Base-by-base conservation (phyloP, 2,113 vertebrate species). In the Nasalis larvatus region DNA sequence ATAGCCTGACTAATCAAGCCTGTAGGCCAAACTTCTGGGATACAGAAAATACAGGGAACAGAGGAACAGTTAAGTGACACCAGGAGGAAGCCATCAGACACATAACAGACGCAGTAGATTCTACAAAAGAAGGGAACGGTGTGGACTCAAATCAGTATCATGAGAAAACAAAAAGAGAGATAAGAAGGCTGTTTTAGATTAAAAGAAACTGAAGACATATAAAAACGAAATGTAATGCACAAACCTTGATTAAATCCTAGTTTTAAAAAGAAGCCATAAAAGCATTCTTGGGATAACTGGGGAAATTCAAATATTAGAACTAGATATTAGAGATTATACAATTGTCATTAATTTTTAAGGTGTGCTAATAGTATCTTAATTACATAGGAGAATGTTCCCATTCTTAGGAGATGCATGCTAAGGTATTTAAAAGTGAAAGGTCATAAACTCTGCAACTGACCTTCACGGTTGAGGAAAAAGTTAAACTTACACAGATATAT, bases 231-330 rank as follows among this genome's bases (percentile, higher is more conserved):
- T 18, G 52, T 45, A 94, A 74, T 68, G 21, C 5, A 32, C 10
- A 85, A 81, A 92, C 7, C 27, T 94, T 91, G 87, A 78, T 95
- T 83, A 87, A 68, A 83, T 52, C 13, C 45, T 85, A 32, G 32
- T 68, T 35, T 60, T 60, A 60, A 60, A 60, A 60, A 35, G 13
- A 78, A 47, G 30, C 3, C 54, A 86, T 42, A 60, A 90, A 82
- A 54, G 14, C n/a, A 93, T 86, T 83, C 45, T 73, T 82, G n/a
- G 52, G 74, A 47, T 25, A 78, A 78, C 2, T 60, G 35, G 17
- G 10, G 42, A 92, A 93, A 95, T 93, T 96, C 85, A 92, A 90
- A 93, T 82, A 56, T 35, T 49, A n/a, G 35, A 92, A 82, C 49
- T 52, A 86, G 49, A 42, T 89, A 92, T 56, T 73, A 60, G 76